These are phyloP conservation scores for Adelphocoris suturalis DNA, from an alignment of 2,888 invertebrate species.

Conservation along the genomic window DNA sequence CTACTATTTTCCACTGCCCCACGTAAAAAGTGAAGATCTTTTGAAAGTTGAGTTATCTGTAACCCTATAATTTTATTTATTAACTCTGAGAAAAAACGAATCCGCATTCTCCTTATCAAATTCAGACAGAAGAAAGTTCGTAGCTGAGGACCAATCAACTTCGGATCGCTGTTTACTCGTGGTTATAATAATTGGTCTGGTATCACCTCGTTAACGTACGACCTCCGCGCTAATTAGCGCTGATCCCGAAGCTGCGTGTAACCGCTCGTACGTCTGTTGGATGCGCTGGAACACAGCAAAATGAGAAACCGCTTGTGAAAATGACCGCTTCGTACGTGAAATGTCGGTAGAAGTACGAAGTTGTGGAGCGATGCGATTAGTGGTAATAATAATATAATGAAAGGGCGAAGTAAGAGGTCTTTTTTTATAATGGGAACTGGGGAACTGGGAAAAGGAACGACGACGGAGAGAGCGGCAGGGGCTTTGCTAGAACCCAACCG, in stretches of 20 bases:
- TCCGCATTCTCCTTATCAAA: not conserved
- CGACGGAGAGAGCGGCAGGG: not conserved
- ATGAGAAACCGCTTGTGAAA: not conserved
- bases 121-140: not conserved
- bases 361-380: slow-evolving; percentile 23
- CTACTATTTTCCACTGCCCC: too few relatives aligned
- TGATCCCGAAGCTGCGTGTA: not conserved
- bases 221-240: not conserved
- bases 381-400: slow-evolving; percentile 35
- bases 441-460: not conserved
- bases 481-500: not conserved
- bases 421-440: slow-evolving; percentile 22
- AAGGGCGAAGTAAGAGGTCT: slow-evolving; percentile 10
- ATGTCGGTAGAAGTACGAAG: slow-evolving; percentile 6
- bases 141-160: not conserved
- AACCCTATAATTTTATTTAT: too few relatives aligned
- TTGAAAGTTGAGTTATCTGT: too few relatives aligned
- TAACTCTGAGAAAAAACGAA: not conserved
- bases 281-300: not conserved
- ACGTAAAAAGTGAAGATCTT: too few relatives aligned
- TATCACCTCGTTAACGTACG: not conserved
- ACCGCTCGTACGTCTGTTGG: not conserved
- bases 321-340: slow-evolving; percentile 5
- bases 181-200: not conserved
- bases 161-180: not conserved